These are phyloP conservation scores for Vimba vimba DNA, from an alignment of 2,113 vertebrate species.

Conservation along the genomic window DNA sequence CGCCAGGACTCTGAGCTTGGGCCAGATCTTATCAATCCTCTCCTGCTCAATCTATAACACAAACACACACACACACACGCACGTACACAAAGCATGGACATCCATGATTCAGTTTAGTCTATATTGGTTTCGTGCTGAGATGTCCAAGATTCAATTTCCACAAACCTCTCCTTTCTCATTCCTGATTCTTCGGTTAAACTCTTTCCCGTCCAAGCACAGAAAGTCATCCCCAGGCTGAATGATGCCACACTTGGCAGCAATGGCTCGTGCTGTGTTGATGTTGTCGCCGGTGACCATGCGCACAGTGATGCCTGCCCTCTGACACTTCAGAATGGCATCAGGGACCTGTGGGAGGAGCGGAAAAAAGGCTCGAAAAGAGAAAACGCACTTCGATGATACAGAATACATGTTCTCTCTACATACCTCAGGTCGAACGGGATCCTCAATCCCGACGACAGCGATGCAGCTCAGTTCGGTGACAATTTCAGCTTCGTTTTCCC, in stretches of 20 bases:
- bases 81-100: neutral
- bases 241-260: conserved; percentile 89
- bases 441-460: conserved; percentile 88
- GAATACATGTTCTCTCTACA: neutral
- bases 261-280: conserved; percentile 89
- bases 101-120: conserved; percentile 17
- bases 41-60: conserved; percentile 86
- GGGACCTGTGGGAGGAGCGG: conserved; percentile 78
- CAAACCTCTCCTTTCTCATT: conserved; percentile 91
- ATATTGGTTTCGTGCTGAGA: neutral
- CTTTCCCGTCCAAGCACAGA: conserved; percentile 88
- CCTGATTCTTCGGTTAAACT: conserved; percentile 89
- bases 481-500: conserved; percentile 86
- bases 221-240: conserved; percentile 90
- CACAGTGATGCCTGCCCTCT: conserved; percentile 89
- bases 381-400: neutral
- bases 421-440: conserved; percentile 90
- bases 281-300: conserved; percentile 93
- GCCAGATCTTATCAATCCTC: conserved; percentile 92
- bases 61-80: conserved; percentile 12
- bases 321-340: conserved; percentile 89
- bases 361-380: neutral
- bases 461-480: conserved; percentile 86
- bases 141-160: neutral
- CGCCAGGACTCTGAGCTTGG: conserved; percentile 87